These are phyloP conservation scores for Alviniconcha marisindica DNA, from an alignment of 1,140 invertebrate genomes.

Conservation along the genomic window DNA sequence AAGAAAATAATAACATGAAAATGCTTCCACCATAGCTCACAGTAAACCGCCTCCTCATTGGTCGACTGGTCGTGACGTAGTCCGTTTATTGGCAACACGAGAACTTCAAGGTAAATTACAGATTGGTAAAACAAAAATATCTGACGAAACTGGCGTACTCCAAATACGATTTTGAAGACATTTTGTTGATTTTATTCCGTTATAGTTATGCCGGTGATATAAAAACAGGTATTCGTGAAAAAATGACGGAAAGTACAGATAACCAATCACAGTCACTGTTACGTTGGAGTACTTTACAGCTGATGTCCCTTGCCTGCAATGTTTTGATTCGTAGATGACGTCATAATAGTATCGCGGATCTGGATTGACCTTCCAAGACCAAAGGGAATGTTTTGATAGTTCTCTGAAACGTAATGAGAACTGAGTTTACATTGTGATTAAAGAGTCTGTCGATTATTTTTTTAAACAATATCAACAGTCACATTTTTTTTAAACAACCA, in stretches of 20 bases:
- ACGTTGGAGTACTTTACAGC: conserved; percentile 27
- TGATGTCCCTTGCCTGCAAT: conserved; percentile 44
- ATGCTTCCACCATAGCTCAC: conserved; percentile 36
- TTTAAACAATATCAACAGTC: no score
- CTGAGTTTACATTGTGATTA: no score
- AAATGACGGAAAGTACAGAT: background rate
- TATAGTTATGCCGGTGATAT: no score
- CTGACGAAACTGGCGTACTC: no score
- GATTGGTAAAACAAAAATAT: background rate
- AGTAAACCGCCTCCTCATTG: conserved; percentile 26
- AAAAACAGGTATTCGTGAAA: no score
- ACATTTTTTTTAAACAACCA: no score
- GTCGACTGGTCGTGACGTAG: conserved; percentile 25
- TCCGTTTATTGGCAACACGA: conserved; percentile 10
- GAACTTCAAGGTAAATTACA: background rate
- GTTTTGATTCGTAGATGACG: conserved; percentile 51
- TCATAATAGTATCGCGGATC: conserved; percentile 37
- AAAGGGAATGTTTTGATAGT: conserved; percentile 47
- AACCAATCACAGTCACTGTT: conserved; percentile 38
- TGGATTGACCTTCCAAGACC: background rate
- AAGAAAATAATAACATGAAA: conserved; percentile 68
- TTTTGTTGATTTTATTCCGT: no score
- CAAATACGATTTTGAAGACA: no score
- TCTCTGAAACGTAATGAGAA: no score
- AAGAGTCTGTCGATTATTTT: no score